Percentiles rank a stretch among this genome's conserved stretches.
These are phyloP conservation scores for Uloborus diversus DNA, from an alignment of 1,140 invertebrate genomes.

Conservation along the genomic window DNA sequence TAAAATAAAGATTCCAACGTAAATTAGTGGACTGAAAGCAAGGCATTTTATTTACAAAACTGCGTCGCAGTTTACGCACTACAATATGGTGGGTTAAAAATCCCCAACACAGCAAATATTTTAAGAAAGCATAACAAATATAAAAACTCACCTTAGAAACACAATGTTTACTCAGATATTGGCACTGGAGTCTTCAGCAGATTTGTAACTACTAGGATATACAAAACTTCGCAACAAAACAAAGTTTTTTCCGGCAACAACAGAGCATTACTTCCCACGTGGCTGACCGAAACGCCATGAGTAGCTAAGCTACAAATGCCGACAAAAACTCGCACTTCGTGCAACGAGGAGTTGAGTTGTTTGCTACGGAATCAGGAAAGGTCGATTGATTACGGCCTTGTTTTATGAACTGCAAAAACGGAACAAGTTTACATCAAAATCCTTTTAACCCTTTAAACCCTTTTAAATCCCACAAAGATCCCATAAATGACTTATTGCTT, in stretches of 20 bases:
- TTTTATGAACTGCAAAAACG: no score
- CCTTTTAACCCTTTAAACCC: no score
- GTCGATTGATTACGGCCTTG: no score
- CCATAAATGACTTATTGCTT: no score
- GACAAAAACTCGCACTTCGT: neutral
- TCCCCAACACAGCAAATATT: neutral
- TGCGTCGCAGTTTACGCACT: neutral
- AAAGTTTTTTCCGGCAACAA: neutral
- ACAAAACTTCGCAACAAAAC: neutral
- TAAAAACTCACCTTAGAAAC: neutral
- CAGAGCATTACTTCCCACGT: constrained; percentile 4
- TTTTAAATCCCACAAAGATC: no score
- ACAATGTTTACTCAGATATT: neutral
- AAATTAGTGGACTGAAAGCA: no score
- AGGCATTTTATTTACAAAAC: neutral
- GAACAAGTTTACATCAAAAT: no score
- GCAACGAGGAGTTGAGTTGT: neutral
- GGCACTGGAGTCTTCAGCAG: neutral
- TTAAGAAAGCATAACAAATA: neutral
- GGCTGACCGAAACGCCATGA: constrained; percentile 11
- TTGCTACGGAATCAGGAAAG: neutral
- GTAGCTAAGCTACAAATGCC: neutral
- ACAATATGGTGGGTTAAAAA: constrained; percentile 10
- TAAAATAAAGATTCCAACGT: no score
- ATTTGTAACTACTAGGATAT: neutral